Conservation (phyloP, 2,888 invertebrate genomes). For the Carabus problematicus region DNA sequence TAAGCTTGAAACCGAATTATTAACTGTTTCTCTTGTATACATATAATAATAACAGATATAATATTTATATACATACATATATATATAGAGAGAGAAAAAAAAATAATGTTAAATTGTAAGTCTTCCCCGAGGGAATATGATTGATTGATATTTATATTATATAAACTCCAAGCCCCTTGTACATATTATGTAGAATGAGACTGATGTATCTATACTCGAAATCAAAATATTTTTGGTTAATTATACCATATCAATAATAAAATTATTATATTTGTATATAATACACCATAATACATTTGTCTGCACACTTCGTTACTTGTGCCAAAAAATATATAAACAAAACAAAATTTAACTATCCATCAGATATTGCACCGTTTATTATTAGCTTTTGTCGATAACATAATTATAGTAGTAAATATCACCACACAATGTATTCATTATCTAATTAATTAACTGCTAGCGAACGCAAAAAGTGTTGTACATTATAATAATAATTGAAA, state of each 20-base stretch:
- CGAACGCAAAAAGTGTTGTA: constrained; percentile 32
- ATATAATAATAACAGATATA: neutral
- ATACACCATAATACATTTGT: constrained; percentile 6
- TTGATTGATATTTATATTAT: constrained; percentile 9
- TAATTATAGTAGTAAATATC: constrained; percentile 18
- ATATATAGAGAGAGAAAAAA: no score
- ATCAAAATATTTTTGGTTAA: constrained; percentile 38
- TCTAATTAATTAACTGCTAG: constrained; percentile 16
- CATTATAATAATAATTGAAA: constrained; percentile 9
- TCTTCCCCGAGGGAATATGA: neutral
- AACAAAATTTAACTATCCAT: neutral
- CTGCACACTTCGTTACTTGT: constrained; percentile 17
- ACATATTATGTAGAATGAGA: constrained; percentile 40
- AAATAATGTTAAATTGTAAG: neutral
- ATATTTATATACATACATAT: no score
- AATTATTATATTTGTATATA: constrained; percentile 27
- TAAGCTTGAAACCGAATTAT: neutral
- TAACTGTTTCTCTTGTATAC: neutral
- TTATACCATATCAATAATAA: constrained; percentile 34
- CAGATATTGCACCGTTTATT: constrained; percentile 12
- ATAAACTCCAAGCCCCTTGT: constrained; percentile 27
- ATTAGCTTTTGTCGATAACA: constrained; percentile 2
- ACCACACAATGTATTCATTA: constrained; percentile 39
- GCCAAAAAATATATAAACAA: no score
- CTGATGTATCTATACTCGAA: constrained; percentile 42